These are phyloP conservation scores for Vulpes lagopus DNA, from an alignment of 2,113 vertebrate species.

Conservation along the genomic window DNA sequence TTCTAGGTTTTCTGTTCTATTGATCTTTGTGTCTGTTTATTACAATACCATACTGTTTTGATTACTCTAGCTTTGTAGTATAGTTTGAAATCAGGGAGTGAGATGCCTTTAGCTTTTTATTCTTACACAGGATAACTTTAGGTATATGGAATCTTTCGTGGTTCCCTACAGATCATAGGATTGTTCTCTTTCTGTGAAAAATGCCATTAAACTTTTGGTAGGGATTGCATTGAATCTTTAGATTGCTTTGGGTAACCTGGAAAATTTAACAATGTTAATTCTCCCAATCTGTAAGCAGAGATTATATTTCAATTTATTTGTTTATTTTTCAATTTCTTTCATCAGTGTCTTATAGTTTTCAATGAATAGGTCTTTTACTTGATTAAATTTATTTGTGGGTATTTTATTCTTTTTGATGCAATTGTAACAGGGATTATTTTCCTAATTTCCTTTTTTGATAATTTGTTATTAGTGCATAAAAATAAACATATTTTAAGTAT, in stretches of 20 bases:
- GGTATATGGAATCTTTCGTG: neutral
- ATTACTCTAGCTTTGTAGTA: neutral
- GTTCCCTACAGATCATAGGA: neutral
- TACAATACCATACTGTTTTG: neutral
- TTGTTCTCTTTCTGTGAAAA: neutral
- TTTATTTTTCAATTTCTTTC: neutral
- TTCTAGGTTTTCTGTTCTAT: neutral
- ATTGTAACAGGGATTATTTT: neutral
- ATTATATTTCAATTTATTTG: neutral
- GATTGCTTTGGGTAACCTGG: neutral
- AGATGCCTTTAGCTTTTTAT: neutral
- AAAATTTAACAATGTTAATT: neutral
- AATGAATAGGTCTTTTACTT: neutral
- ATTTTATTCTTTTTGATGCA: neutral
- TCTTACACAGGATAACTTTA: neutral
- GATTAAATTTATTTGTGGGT: neutral
- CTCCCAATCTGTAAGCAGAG: neutral
- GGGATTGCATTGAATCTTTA: neutral
- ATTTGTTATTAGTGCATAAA: neutral
- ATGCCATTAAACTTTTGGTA: neutral
- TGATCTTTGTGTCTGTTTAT: neutral
- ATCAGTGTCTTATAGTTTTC: neutral
- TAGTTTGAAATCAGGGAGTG: neutral
- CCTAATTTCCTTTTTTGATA: neutral
- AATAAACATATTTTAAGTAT: neutral